Evolutionary conservation across 2,113 vertebrate genomes (phyloP).

Genomic region (Xenopus tropicalis): UCB_Xtro_10.0 CM004444.2:14634501-14635000

Average conservation of each 20-base stretch:
- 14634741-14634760: constrained; percentile 52
- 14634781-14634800: constrained; percentile 62
- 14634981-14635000: constrained; percentile 62
- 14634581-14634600: neutral
- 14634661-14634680: constrained; percentile 43
- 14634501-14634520: too few relatives aligned
- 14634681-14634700: constrained; percentile 37
- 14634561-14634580: too few relatives aligned
- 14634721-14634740: constrained; percentile 46
- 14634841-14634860: constrained; percentile 88
- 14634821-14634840: constrained; percentile 76
- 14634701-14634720: constrained; percentile 38
- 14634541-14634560: too few relatives aligned
- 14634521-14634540: too few relatives aligned
- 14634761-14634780: constrained; percentile 60
- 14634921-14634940: constrained; percentile 70
- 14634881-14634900: constrained; percentile 74
- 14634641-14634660: constrained; percentile 41
- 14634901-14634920: constrained; percentile 81
- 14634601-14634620: neutral
- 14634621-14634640: constrained; percentile 17
- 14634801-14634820: constrained; percentile 66
- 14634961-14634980: constrained; percentile 45
- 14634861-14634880: constrained; percentile 73
- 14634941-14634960: constrained; percentile 44